Conservation (phyloP, 2,888 invertebrate genomes). For the Pandemis heparana region DNA sequence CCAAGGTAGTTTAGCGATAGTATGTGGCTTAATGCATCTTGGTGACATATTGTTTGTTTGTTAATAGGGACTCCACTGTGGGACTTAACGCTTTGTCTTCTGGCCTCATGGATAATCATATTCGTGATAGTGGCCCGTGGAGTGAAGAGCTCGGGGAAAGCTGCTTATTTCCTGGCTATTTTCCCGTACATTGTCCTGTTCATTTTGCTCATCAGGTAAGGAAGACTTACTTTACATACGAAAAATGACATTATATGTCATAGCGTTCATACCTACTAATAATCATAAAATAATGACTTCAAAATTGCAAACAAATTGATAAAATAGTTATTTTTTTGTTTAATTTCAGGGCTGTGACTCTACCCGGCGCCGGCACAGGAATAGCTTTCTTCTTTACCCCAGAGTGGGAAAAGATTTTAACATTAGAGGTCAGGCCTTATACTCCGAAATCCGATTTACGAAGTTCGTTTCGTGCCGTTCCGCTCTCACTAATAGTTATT, state of each 20-base stretch:
- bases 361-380: conserved; percentile 90
- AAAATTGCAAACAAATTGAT: background rate
- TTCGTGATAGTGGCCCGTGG: conserved; percentile 90
- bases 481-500: no score
- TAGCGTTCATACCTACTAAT: no score
- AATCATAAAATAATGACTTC: background rate
- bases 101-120: conserved; percentile 89
- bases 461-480: no score
- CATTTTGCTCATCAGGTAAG: conserved; percentile 87
- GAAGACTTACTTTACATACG: background rate
- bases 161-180: conserved; percentile 94
- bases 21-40: background rate
- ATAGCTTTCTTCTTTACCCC: conserved; percentile 92
- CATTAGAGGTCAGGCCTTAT: conserved; percentile 87
- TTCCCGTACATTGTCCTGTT: conserved; percentile 93
- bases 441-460: no score
- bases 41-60: background rate
- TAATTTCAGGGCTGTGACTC: conserved; percentile 83
- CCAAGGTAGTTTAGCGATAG: background rate
- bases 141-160: conserved; percentile 92
- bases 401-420: conserved; percentile 90
- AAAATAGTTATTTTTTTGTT: conserved; percentile 3
- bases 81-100: conserved; percentile 88
- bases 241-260: no score
- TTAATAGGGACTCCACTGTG: conserved; percentile 86